Evolutionary conservation across 2,888 invertebrate species (phyloP).

Genomic region (Hypercompe scribonia): DNA sequence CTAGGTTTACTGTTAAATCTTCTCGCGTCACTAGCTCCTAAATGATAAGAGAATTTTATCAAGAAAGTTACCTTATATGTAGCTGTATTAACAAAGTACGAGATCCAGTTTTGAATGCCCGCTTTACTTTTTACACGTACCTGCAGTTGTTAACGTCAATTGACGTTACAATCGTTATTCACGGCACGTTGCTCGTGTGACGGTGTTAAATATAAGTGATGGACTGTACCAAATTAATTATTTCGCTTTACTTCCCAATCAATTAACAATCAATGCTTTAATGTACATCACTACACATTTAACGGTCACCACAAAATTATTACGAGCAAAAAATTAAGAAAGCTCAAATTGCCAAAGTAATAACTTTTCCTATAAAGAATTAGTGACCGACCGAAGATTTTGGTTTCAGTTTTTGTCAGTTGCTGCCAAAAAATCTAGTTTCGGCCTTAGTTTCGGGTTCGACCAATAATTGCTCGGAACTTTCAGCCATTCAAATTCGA

Average conservation of each 20-base stretch:
- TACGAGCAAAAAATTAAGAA: not conserved
- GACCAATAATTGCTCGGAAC: no score
- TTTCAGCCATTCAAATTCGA: no score
- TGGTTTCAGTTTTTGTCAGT: not conserved
- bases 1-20: not conserved
- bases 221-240: slow-evolving; percentile 1
- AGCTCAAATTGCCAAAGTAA: not conserved
- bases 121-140: not conserved
- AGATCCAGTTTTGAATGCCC: not conserved
- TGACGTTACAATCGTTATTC: not conserved
- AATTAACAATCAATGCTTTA: not conserved
- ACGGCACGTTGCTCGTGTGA: not conserved
- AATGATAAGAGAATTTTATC: not conserved
- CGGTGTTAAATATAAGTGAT: not conserved
- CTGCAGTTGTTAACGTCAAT: not conserved
- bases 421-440: no score
- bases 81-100: not conserved
- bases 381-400: not conserved
- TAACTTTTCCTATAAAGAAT: not conserved
- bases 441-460: no score
- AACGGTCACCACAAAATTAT: not conserved
- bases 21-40: not conserved
- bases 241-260: not conserved
- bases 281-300: not conserved
- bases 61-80: not conserved